Evolutionary conservation across 2,113 vertebrate genomes (phyloP).

Genomic region (Kryptolebias marmoratus): DNA sequence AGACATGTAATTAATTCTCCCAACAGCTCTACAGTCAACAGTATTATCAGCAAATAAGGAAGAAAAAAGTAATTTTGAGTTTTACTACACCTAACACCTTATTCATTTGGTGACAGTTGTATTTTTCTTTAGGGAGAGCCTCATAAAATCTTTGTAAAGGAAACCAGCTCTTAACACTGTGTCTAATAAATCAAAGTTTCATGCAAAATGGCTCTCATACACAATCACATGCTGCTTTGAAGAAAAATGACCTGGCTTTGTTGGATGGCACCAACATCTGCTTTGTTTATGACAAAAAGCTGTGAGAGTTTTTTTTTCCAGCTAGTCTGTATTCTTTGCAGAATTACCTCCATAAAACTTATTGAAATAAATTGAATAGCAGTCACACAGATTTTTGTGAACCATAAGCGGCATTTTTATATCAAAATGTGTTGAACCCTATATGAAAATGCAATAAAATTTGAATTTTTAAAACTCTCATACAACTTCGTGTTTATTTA

Average conservation of each 20-base stretch:
- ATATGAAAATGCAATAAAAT: too few relatives aligned
- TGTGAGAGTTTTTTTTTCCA: not conserved
- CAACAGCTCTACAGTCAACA: slow-evolving; percentile 3
- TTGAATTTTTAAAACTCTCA: too few relatives aligned
- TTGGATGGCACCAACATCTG: slow-evolving; percentile 36
- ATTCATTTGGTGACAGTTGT: slow-evolving; percentile 46
- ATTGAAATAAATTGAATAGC: not conserved
- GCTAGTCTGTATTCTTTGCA: not conserved
- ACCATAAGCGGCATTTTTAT: too few relatives aligned
- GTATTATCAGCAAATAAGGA: slow-evolving; percentile 39
- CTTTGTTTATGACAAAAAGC: slow-evolving; percentile 20
- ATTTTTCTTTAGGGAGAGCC: slow-evolving; percentile 39
- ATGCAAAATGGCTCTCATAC: slow-evolving; percentile 11
- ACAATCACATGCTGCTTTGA: slow-evolving; percentile 42
- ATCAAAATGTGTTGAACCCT: too few relatives aligned
- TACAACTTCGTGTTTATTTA: too few relatives aligned
- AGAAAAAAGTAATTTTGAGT: slow-evolving; percentile 33
- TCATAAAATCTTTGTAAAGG: slow-evolving; percentile 50
- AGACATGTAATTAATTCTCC: slow-evolving; percentile 43
- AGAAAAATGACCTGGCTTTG: slow-evolving; percentile 4
- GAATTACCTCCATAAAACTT: not conserved
- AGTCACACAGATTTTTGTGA: too few relatives aligned
- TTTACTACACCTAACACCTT: slow-evolving; percentile 60
- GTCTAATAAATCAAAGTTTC: slow-evolving; percentile 61
- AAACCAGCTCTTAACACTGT: slow-evolving; percentile 12